phyloP scores from a whole-genome alignment of 2,113 vertebrate species.

The Coregonus clupeaformis region DNA sequence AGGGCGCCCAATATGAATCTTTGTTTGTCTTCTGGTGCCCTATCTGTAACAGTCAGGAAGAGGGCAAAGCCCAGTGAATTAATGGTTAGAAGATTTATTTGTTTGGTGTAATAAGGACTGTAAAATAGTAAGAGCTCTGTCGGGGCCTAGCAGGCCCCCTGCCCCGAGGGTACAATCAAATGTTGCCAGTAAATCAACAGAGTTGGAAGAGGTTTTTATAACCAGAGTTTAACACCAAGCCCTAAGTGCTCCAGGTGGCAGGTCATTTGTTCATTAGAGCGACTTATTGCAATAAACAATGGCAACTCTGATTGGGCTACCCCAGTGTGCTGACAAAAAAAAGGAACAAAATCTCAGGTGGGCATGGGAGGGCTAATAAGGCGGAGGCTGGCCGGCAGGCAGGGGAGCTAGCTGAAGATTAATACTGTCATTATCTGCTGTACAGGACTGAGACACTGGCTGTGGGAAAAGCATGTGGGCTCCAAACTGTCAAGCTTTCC shows the following conservation, averaged over 20 bases:
- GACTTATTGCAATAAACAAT: slow-evolving; percentile 85
- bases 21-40: slow-evolving; percentile 53
- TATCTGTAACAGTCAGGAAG: slow-evolving; percentile 59
- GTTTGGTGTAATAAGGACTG: slow-evolving; percentile 68
- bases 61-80: slow-evolving; percentile 68
- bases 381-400: slow-evolving; percentile 46
- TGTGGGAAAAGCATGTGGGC: slow-evolving; percentile 18
- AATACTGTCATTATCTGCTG: slow-evolving; percentile 67
- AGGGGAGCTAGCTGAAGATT: slow-evolving; percentile 60
- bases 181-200: slow-evolving; percentile 83
- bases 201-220: slow-evolving; percentile 80
- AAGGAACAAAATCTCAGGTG: slow-evolving; percentile 61
- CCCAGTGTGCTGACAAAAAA: slow-evolving; percentile 52
- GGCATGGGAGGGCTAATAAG: slow-evolving; percentile 66
- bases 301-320: slow-evolving; percentile 69
- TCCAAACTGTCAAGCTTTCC: background rate
- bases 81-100: slow-evolving; percentile 83
- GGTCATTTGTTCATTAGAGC: slow-evolving; percentile 84
- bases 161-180: slow-evolving; percentile 83
- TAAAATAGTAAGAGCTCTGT: slow-evolving; percentile 82
- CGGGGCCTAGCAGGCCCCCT: slow-evolving; percentile 70
- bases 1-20: slow-evolving; percentile 58
- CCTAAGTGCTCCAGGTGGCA: slow-evolving; percentile 83
- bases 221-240: slow-evolving; percentile 77
- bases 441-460: background rate